Evolutionary conservation across 1,140 invertebrate genomes (phyloP).

Genomic region (Drosophila asahinai): DNA sequence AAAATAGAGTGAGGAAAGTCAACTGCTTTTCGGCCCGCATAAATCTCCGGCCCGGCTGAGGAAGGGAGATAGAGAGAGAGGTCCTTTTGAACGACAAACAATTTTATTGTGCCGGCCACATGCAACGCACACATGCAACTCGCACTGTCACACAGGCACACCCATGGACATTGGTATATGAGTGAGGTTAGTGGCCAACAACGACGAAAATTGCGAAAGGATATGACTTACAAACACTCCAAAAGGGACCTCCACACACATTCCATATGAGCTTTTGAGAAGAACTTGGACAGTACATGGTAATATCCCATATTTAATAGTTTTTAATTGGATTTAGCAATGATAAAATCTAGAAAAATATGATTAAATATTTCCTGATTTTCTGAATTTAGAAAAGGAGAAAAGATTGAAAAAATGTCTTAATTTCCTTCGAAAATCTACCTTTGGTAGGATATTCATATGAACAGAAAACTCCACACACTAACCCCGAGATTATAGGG

Average conservation of each 20-base stretch:
- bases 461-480: not conserved
- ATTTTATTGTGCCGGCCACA: constrained; percentile 72
- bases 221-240: constrained; percentile 68
- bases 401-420: too few relatives aligned
- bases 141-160: constrained; percentile 25
- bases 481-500: not conserved
- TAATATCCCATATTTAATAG: not conserved
- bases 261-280: constrained; percentile 1
- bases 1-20: constrained; percentile 43
- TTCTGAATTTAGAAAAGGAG: too few relatives aligned
- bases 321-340: not conserved
- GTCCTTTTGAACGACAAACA: constrained; percentile 76
- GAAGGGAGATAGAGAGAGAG: constrained; percentile 31
- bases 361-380: not conserved
- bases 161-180: constrained; percentile 66
- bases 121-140: constrained; percentile 22
- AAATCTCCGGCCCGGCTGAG: constrained; percentile 57
- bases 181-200: constrained; percentile 75
- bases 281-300: not conserved
- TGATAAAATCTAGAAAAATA: too few relatives aligned
- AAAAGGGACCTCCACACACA: constrained; percentile 10
- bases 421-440: too few relatives aligned
- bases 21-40: constrained; percentile 71
- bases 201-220: constrained; percentile 80
- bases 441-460: not conserved